Percentiles rank a stretch among this genome's conserved stretches.
phyloP scores from a whole-genome alignment of 2,888 invertebrate species.

The Philaethria dido region DNA sequence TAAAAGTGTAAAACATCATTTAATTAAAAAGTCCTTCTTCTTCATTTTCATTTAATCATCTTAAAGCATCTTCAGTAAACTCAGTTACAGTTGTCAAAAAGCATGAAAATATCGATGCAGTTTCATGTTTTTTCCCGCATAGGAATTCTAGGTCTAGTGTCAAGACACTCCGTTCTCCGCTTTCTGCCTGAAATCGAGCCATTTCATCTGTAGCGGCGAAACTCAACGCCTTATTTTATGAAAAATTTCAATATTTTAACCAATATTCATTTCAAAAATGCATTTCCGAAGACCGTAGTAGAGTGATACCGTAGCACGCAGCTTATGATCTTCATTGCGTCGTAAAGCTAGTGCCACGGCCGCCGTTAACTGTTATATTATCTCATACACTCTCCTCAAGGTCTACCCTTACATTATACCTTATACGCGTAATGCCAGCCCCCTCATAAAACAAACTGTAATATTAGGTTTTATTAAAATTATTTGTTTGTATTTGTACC shows the following conservation, averaged over 20 bases:
- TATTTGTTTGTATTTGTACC: neutral
- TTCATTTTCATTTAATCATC: too few species aligned
- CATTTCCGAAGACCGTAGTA: slow-evolving; percentile 8
- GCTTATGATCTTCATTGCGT: slow-evolving; percentile 24
- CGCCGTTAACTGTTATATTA: slow-evolving; percentile 39
- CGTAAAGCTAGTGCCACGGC: slow-evolving; percentile 39
- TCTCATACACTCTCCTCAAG: slow-evolving; percentile 39
- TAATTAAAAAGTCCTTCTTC: too few species aligned
- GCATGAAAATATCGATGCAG: too few species aligned
- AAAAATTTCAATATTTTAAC: neutral
- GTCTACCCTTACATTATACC: slow-evolving; percentile 16
- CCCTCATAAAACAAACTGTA: slow-evolving; percentile 1
- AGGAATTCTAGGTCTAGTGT: too few species aligned
- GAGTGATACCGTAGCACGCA: neutral
- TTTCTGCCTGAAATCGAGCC: too few species aligned
- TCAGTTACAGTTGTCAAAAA: too few species aligned
- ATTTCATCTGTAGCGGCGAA: too few species aligned
- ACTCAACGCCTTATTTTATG: too few species aligned
- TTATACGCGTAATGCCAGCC: slow-evolving; percentile 2
- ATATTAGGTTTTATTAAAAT: slow-evolving; percentile 15
- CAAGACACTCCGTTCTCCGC: too few species aligned
- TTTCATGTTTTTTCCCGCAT: too few species aligned
- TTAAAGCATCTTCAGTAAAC: too few species aligned
- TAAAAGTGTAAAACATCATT: too few species aligned
- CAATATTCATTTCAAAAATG: neutral